Evolutionary conservation across 1,140 invertebrate species (phyloP), one percentile per base, ranked within the genome.

Genomic region (Halictus rubicundus): DNA sequence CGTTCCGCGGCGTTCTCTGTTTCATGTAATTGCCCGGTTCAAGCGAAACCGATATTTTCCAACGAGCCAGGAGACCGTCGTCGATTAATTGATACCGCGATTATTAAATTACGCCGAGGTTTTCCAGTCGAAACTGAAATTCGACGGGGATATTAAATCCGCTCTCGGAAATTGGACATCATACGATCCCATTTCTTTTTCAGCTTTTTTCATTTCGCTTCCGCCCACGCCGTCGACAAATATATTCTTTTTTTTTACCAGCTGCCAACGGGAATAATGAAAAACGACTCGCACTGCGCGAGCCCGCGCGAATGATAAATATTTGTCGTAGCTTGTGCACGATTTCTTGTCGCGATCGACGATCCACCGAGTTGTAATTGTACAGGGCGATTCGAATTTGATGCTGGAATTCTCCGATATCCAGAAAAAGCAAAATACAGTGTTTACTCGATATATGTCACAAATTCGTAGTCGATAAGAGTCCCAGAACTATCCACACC

Each of bases 11-110:
- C 2, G 42, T 9, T 46, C 42, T 46, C 42, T 14, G 42, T 46
- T 46, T 46, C 42, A 46, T 46, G 42, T 46, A 46, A n/a, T 57
- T 9, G 54, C 16, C 49, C 49, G 49, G 49, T 52, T 16, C 54
- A 21, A n/a, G 54, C 19, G n/a, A n/a, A n/a, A 57, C 21, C 54
- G 21, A 57, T 57, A 57, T 57, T 57, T 57, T 57, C 54, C 54
- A 21, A 23, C 54, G 54, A 7, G 49, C 4, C 7, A 21, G 49
- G 21, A 21, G 21, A n/a, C 21, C 49, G 49, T 23, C 21, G 54
- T 57, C 54, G 54, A 57, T 57, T 57, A 57, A 57, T 57, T 57
- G 54, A 57, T n/a, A n/a, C 8, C 54, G 54, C 54, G 54, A 57
- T n/a, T n/a, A 57, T 57, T 57, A 57, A 57, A n/a, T 57, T n/a